Percentiles rank a stretch among this genome's conserved stretches.
Conservation (phyloP, 2,888 invertebrate species). For the Melinopterus prodromus region DNA sequence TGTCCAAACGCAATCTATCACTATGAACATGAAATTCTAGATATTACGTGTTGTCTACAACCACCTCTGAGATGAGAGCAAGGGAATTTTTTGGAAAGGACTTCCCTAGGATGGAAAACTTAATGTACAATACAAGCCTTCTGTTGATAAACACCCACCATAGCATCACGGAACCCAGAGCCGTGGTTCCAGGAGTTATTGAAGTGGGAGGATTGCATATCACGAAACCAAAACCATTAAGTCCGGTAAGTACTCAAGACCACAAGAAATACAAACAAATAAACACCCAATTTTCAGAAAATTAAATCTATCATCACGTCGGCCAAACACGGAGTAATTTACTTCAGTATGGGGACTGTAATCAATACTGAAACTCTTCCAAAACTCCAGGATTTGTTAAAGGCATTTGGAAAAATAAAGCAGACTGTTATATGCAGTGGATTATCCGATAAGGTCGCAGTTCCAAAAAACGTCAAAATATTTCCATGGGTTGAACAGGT, state of each 20-base stretch:
- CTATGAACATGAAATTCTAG: constrained; percentile 30
- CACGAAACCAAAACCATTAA: constrained; percentile 46
- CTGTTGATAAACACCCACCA: constrained; percentile 60
- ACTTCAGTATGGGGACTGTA: constrained; percentile 49
- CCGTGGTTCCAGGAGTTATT: constrained; percentile 58
- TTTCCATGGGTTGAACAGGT: constrained; percentile 35
- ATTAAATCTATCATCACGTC: constrained; percentile 54
- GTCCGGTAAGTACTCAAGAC: constrained; percentile 29
- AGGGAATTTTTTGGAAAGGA: constrained; percentile 62
- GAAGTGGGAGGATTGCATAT: constrained; percentile 63
- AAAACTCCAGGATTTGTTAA: constrained; percentile 40
- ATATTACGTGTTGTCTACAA: constrained; percentile 41
- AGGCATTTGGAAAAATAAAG: constrained; percentile 45
- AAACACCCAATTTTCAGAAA: constrained; percentile 52
- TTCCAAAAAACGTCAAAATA: constrained; percentile 34
- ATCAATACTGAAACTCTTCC: constrained; percentile 34
- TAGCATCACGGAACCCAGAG: constrained; percentile 56
- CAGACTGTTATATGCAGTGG: constrained; percentile 48
- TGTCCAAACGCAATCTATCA: neutral
- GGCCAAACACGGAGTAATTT: constrained; percentile 57
- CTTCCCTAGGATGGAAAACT: constrained; percentile 52
- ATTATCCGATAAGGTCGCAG: constrained; percentile 29
- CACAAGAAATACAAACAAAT: neutral
- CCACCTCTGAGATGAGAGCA: constrained; percentile 58
- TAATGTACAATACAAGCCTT: constrained; percentile 57